Base-by-base conservation (phyloP, 1,140 invertebrate genomes). In the Drosophila serrata region DNA sequence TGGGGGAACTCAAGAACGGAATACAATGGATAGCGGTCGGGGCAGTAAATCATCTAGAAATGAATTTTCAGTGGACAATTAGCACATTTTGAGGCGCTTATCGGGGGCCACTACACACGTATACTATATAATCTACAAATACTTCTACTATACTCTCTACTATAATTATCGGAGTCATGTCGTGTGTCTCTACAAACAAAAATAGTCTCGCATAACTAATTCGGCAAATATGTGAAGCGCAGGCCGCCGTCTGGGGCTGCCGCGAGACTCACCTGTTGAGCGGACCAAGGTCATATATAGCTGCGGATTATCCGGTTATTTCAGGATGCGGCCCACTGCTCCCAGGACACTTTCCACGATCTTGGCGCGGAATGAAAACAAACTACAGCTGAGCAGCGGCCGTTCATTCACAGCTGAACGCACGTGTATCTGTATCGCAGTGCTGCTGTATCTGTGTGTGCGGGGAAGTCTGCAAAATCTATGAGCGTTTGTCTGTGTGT, bases 321-420 rank as follows among this genome's bases (percentile, higher is more conserved):
- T 19, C 53, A 68, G 45, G 53, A 53, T 48, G 51, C 17, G 13
- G 17, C 24, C 22, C 22, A 27, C 45, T 31, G 11, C 13, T 29
- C 37, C 46, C 62, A 72, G 84, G 85, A 75, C 37, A 31, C 35
- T 67, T 27, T 37, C 19, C 51, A 19, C 33, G 65, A 64, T 82
- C 79, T 65, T 31, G 37, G 45, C 42, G 56, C 65, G 65, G 73
- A 86, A 81, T 86, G 81, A 86, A 72, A 86, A 87, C 82, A 86
- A 80, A 81, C 70, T 58, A 78, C 82, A 82, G 80, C 84, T 67
- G 61, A 65, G 51, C 62, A 56, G 62, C 55, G 37, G 62, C 45
- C 67, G 37, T 53, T 42, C 68, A 58, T 35, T 80, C 67, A 79
- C 82, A 87, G 84, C 84, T 87, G 84, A 84, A 68, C 76, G 85